Evolutionary conservation across 2,888 invertebrate genomes (phyloP).

Genomic region (Limnephilus lunatus): DNA sequence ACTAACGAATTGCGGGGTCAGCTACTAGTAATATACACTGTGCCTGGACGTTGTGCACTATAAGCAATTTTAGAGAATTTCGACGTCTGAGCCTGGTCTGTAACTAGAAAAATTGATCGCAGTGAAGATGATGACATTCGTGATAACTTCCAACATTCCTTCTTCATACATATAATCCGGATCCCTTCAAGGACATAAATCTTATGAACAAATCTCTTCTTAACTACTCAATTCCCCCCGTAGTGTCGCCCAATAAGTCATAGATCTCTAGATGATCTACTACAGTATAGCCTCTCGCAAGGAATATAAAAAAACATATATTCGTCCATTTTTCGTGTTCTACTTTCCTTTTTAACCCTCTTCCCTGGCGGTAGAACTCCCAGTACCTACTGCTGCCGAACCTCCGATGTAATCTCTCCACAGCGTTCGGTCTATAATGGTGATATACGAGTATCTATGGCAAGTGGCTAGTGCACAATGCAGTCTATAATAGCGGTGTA

Average conservation of each 20-base stretch:
- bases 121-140: neutral
- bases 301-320: neutral
- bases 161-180: neutral
- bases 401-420: neutral
- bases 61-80: too few species aligned
- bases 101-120: neutral
- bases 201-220: neutral
- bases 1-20: neutral
- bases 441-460: neutral
- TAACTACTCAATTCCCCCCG: neutral
- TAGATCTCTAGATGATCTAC: neutral
- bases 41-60: too few species aligned
- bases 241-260: neutral
- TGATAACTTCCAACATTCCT: neutral
- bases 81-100: neutral
- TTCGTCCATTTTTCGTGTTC: neutral
- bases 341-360: neutral
- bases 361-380: neutral
- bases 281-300: neutral
- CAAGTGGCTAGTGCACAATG: neutral
- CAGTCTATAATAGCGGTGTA: neutral
- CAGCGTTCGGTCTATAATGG: neutral
- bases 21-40: too few species aligned
- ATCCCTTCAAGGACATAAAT: neutral
- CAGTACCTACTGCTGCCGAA: too few species aligned